A percentile compares a stretch with the other conserved stretches of the same genome.
Conservation (phyloP, 64 coral and sea anemone species). For the Exaiptasia diaphana region DNA sequence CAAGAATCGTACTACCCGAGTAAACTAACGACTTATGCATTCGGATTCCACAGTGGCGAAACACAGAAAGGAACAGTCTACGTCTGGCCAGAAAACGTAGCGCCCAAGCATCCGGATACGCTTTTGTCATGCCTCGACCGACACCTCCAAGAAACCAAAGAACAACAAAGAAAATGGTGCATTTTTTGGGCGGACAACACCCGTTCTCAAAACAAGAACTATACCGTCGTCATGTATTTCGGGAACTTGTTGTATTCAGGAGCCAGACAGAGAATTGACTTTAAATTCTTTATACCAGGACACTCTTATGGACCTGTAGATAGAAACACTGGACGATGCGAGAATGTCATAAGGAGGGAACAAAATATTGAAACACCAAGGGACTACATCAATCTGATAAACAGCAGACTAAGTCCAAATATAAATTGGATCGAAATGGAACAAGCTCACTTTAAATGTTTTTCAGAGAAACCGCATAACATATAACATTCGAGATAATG, state of each 20-base stretch:
- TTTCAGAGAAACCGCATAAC: background rate
- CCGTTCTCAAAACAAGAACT: slow-evolving; percentile 30
- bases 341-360: background rate
- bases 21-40: slow-evolving; percentile 30
- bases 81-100: slow-evolving; percentile 38
- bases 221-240: background rate
- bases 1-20: slow-evolving; percentile 42
- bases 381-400: background rate
- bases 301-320: slow-evolving; percentile 2
- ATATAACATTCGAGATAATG: slow-evolving; percentile 16
- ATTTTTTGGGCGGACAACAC: slow-evolving; percentile 44
- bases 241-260: background rate
- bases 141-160: background rate
- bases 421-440: slow-evolving; percentile 36
- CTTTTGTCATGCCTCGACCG: slow-evolving; percentile 17
- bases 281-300: slow-evolving; percentile 4
- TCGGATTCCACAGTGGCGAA: slow-evolving; percentile 19
- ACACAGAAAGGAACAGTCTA: slow-evolving; percentile 11
- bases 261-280: background rate
- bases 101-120: slow-evolving; percentile 23
- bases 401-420: background rate
- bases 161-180: background rate
- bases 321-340: background rate
- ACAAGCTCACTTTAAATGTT: background rate
- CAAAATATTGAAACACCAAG: slow-evolving; percentile 6